Base-by-base conservation (phyloP, 1,140 invertebrate genomes). In the Drosophila setifemur region DNA sequence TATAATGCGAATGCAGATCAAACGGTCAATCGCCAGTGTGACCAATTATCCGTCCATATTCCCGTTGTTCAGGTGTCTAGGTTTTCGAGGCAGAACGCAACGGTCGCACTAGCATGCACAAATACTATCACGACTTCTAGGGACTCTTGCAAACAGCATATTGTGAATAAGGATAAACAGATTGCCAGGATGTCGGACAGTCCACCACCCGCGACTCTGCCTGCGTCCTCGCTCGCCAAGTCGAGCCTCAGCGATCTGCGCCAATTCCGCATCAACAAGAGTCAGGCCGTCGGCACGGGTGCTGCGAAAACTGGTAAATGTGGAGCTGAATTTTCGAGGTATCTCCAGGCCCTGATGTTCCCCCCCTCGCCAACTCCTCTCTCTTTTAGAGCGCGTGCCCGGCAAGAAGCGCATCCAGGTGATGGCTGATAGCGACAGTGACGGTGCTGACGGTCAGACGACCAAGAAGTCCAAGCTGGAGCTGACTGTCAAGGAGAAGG, bases 211-310 rank as follows among this genome's bases (percentile, higher is more conserved):
- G 33, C 14, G 37, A 6, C 77, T 52, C 21, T 67, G 12, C 45
- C 81, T 61, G 26, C 63, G 12, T 40, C 82, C 31, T 66, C 77
- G 31, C 63, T 76, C 14, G 44, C 76, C 4, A 87, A 88, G 75
- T 76, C 88, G 12, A 88, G 72, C 29, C 35, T 88, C 29, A 88
- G 71, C 19, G 89, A 89, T 52, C 68, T 90, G 43, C 77, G 89
- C 33, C 89, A 90, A 54, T 90, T 90, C 85, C 89, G 89, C 49
- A 81, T 90, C 50, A 89, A 77, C 60, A 90, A 88, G 58, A 72
- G 53, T 47, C 54, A 47, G 40, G 37, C 57, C 37, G 58, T 33
- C 44, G 55, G 74, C 21, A 29, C 64, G 11, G 3, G 61, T 26
- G 31, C 9, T 29, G 57, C 60, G 9, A 88, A 74, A 78, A 90